Evolutionary conservation across 2,113 vertebrate genomes (phyloP), one percentile per base, ranked within the genome.

Genomic region (Plestiodon gilberti): DNA sequence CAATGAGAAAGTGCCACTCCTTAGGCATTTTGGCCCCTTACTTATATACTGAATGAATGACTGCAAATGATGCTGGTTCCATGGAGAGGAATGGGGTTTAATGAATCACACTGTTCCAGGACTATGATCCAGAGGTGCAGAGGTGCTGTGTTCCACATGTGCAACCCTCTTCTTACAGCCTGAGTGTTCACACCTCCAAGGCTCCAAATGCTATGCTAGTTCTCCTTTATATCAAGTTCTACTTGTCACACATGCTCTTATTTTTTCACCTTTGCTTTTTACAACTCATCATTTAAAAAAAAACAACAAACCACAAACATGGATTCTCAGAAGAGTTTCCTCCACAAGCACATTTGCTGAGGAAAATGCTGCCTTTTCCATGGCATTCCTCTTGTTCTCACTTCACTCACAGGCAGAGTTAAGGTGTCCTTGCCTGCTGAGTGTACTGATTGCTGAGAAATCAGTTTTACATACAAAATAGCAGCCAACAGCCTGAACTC

Each of bases 361-460:
- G n/a, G 79, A 62, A 81, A 65, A 59, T 48, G 17, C 1, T 55
- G 62, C 25, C 40, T 69, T 9, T 67, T 78, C 83, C 77, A 20
- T 17, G 62, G 48, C 43, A 38, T 33, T 71, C 70, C 48, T 67
- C 22, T 55, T n/a, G 43, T 40, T 55, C 38, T n/a, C 55, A 61
- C 43, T 35, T 14, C 23, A 38, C 23, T 38, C n/a, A 77, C 40
- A 77, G 74, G 23, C 64, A 77, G 61, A 67, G 74, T 48, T 57
- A 78, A 67, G 61, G 48, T 78, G n/a, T 77, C n/a, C n/a, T 77
- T 84, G 61, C 83, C 43, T n/a, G 43, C 74, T 55, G 33, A 69
- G 25, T 9, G 20, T 38, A 82, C 48, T 35, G 59, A 75, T 28
- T 84, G 62, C 74, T 23, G 35, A 85, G 43, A 67, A 85, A 85